Conservation (phyloP, 1,140 invertebrate genomes). For the Zophobas atratus region DNA sequence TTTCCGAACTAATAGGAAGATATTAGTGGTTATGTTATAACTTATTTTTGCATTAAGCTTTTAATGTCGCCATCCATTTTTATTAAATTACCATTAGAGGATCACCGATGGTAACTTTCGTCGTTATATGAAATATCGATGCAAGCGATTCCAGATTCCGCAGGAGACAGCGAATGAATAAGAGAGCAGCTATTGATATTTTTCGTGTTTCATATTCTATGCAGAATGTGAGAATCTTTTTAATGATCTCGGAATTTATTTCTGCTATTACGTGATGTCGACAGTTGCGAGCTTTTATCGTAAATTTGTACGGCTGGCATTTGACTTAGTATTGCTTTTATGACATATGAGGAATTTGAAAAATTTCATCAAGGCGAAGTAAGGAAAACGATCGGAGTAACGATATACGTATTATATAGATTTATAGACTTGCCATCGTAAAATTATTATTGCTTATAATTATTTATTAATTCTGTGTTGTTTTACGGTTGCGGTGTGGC, state of each 20-base stretch:
- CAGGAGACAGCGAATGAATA: no score
- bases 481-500: no score
- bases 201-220: neutral
- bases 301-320: neutral
- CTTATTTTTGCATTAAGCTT: no score
- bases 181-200: no score
- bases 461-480: no score
- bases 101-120: neutral
- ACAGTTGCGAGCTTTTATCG: constrained; percentile 11
- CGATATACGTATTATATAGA: neutral
- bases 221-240: neutral
- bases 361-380: constrained; percentile 6
- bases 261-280: constrained; percentile 8
- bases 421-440: no score
- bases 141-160: no score
- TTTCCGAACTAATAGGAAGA: no score
- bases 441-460: no score
- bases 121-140: neutral
- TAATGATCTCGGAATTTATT: constrained; percentile 9
- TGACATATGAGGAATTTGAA: constrained; percentile 7
- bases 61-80: neutral
- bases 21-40: no score
- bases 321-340: constrained; percentile 5
- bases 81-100: neutral
- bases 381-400: constrained; percentile 6